A percentile compares a stretch with the other conserved stretches of the same genome.
These are phyloP conservation scores for Scaptodrosophila lebanonensis DNA, from an alignment of 1,140 invertebrate genomes.

Conservation along the genomic window DNA sequence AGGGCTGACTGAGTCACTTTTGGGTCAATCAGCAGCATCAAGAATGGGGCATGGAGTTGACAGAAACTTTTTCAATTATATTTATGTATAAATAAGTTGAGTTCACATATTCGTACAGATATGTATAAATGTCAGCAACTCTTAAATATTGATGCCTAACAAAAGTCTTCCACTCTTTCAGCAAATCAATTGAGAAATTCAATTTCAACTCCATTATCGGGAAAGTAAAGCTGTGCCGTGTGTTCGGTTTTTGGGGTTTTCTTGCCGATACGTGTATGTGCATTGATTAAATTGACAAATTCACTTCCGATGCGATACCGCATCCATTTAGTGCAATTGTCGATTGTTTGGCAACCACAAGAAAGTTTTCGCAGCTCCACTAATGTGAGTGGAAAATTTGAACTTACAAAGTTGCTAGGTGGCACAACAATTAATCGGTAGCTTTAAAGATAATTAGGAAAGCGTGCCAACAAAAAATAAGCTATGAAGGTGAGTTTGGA, in stretches of 20 bases:
- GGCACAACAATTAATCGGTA: too few species aligned
- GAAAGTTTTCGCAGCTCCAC: too few species aligned
- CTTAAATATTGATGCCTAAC: too few species aligned
- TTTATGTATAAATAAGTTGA: conserved; percentile 41
- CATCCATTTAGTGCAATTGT: conserved; percentile 10
- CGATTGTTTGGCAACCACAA: neutral
- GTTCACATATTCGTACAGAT: too few species aligned
- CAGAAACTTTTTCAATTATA: conserved; percentile 46
- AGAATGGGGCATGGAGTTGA: conserved; percentile 7
- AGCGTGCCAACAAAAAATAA: too few species aligned
- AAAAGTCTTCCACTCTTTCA: too few species aligned
- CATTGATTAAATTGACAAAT: conserved; percentile 47
- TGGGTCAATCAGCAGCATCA: too few species aligned
- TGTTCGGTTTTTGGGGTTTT: conserved; percentile 10
- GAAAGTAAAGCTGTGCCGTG: conserved; percentile 20
- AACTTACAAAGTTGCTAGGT: too few species aligned
- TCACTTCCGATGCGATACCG: conserved; percentile 27
- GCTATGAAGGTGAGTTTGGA: too few species aligned
- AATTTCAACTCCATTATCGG: conserved; percentile 29
- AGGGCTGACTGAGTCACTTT: neutral
- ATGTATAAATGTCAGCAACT: neutral
- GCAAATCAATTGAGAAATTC: conserved; percentile 4
- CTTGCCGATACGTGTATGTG: conserved; percentile 8
- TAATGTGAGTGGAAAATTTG: neutral
- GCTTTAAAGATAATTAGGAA: too few species aligned